Base-by-base conservation (phyloP, 2,797 vertebrate genomes). In the Neopelma chrysocephalum region DNA sequence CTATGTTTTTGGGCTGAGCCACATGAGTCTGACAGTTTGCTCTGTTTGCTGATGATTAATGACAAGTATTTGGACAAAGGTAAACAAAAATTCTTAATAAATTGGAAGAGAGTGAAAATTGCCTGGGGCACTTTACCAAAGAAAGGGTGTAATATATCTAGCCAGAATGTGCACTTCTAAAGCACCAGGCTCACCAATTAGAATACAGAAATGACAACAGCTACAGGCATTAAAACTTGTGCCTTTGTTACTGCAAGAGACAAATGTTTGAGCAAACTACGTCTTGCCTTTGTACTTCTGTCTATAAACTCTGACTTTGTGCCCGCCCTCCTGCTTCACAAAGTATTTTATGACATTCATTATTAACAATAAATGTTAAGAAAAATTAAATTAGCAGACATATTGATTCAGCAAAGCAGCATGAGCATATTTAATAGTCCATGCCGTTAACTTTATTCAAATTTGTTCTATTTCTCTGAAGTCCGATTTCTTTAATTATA, bases 361-460 rank as follows among this genome's bases (percentile, higher is more conserved):
- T 97, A 95, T 95, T 96, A 97, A 93, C 73, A 97, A 93, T 93
- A 95, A 96, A 96, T 94, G 58, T 73, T 92, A 89, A 96, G 92
- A 94, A 78, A 97, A 97, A 95, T 91, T 21, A 93, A 97, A 95
- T 69, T 78, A 94, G 82, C 56, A 95, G 53, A 72, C 19, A 19
- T 88, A 96, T 93, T 94, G 87, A 97, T 97, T 95, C 31, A 34
- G 91, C 85, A 96, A 97, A 96, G 82, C 76, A 96, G 76, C 75
- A 94, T 58, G 70, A 80, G 50, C 27, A 89, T 85, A 95, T 91
- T 95, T 94, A 97, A 93, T 82, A 94, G 36, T 48, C 85, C 38
- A 77, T 92, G 78, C 9, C 21, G 94, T 97, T 95, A 80, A 95
- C 53, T 70, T 86, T 36, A 95, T 68, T 82, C 89, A 95, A 97